Conservation (phyloP, 2,888 invertebrate species). For the Eudasyphora cyanicolor region DNA sequence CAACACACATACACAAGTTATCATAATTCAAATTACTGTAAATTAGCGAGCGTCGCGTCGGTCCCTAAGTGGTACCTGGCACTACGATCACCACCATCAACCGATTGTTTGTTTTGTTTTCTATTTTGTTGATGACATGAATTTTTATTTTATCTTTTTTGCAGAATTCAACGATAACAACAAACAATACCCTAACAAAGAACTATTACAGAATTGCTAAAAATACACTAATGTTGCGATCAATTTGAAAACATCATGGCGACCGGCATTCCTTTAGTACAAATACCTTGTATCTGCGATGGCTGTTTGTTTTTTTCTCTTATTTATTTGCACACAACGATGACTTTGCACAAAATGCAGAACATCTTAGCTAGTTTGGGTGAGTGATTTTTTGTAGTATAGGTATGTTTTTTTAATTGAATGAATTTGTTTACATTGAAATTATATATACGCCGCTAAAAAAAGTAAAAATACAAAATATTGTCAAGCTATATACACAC, state of each 20-base stretch:
- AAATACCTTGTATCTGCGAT: slow-evolving; percentile 25
- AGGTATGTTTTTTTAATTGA: neutral
- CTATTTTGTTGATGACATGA: neutral
- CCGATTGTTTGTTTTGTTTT: neutral
- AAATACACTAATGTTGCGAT: slow-evolving; percentile 3
- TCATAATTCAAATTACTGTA: neutral
- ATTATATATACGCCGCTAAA: too few species aligned
- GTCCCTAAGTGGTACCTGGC: slow-evolving; percentile 5
- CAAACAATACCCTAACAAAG: slow-evolving; percentile 10
- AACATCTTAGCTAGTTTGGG: neutral
- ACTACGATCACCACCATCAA: neutral
- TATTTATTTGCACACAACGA: slow-evolving; percentile 61
- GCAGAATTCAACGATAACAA: neutral
- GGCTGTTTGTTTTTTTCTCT: slow-evolving; percentile 28
- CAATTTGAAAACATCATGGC: neutral
- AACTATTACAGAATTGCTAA: slow-evolving; percentile 3
- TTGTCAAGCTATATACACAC: too few species aligned
- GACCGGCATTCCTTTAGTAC: too few species aligned
- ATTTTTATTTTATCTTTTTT: slow-evolving; percentile 14
- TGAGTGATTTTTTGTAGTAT: neutral
- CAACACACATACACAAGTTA: neutral
- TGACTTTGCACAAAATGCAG: slow-evolving; percentile 47
- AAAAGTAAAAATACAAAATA: too few species aligned
- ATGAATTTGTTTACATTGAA: neutral
- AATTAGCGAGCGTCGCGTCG: neutral